phyloP scores from a whole-genome alignment of 30 jellyfish, hydroid and myxozoan genomes.

The Cassiopea andromeda region DNA sequence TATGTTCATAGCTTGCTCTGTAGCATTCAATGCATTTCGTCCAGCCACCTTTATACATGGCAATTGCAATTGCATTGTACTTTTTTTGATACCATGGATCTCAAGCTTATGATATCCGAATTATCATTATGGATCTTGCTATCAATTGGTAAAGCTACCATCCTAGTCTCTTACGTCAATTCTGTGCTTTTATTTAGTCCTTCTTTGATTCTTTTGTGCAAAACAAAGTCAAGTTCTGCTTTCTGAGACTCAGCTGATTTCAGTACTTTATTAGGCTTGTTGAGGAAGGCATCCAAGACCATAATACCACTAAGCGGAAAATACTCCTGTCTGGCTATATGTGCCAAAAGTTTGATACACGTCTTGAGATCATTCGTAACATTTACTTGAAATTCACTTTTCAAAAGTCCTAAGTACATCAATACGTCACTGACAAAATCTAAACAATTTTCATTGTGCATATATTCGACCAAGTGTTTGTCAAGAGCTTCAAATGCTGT shows the following conservation, averaged over 20 bases:
- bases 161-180: background rate
- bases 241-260: background rate
- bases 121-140: too few relatives aligned
- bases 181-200: background rate
- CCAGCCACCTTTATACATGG: too few relatives aligned
- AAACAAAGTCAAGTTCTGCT: background rate
- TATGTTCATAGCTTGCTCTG: too few relatives aligned
- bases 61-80: too few relatives aligned
- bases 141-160: too few relatives aligned
- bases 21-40: too few relatives aligned
- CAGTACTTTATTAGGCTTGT: constrained; percentile 15
- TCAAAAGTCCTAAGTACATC: constrained; percentile 48
- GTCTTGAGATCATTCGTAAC: constrained; percentile 20
- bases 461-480: constrained; percentile 16
- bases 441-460: constrained; percentile 36
- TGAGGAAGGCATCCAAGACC: constrained; percentile 30
- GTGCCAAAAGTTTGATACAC: constrained; percentile 30
- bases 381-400: constrained; percentile 64
- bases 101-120: too few relatives aligned
- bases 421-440: constrained; percentile 58
- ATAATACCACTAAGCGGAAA: constrained; percentile 30
- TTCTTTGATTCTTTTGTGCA: background rate
- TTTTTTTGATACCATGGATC: too few relatives aligned
- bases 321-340: constrained; percentile 24
- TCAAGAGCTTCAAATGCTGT: constrained; percentile 38